Evolutionary conservation across 2,888 invertebrate genomes (phyloP), one percentile per base, ranked within the genome.

Genomic region (Brachyptera risi): DNA sequence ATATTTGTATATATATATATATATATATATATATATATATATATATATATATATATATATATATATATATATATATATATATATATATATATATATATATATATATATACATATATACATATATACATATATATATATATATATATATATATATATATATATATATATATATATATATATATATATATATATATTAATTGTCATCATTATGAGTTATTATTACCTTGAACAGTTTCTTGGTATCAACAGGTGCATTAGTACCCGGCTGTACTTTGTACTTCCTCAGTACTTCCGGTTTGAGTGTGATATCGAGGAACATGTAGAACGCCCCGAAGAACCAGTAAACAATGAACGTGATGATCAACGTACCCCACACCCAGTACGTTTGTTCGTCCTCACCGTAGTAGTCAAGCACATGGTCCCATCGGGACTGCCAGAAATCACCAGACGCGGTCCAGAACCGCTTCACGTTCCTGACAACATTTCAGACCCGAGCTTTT

Each of bases 371-470:
- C 68, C 82, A 79, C 9, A 88, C 81, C 80, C 83, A 85, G 59
- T 89, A 73, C 3, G 78, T 76, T 64, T 82, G 78, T 0, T 85
- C 83, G 73, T 89, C 84, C 69, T 86, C 85, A 17, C 86, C 86
- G 42, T 83, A 76, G 37, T 76, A 78, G 68, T 85, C 80, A 65
- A 88, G 76, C 68, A 90, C 82, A 72, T 81, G 82, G 70, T 88
- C 86, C 90, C 90, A 92, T 70, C 84, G 84, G 9, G 85, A 83
- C 72, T 91, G 90, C 90, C 90, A 90, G 71, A 90, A 90, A 70
- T 90, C 85, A 13, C 89, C 90, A 4, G 31, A 5, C 7, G 31
- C 31, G 31, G n/a, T n/a, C n/a, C n/a, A n/a, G n/a, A n/a, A n/a
- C n/a, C n/a, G n/a, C n/a, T n/a, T n/a, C n/a, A n/a, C n/a, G n/a